Evolutionary conservation across 1,140 invertebrate genomes (phyloP).

Genomic region (Manduca sexta): DNA sequence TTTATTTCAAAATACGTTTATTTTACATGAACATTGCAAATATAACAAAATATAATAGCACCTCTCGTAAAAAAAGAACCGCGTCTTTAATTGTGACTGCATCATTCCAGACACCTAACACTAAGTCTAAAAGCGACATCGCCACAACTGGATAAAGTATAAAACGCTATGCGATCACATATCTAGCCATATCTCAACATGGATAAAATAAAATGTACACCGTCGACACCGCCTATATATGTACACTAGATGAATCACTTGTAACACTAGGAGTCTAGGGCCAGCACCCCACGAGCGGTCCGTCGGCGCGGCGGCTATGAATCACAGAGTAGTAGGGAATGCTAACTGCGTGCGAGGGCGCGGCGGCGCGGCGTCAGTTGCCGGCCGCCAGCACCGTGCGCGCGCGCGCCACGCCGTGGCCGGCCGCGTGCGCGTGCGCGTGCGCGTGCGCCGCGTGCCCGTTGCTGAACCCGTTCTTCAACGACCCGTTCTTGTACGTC

Average conservation of each 20-base stretch:
- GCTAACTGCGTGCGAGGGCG: conserved; percentile 15
- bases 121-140: conserved; percentile 27
- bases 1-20: too few relatives aligned
- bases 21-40: too few relatives aligned
- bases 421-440: conserved; percentile 55
- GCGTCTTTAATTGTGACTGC: neutral
- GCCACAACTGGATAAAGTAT: conserved; percentile 44
- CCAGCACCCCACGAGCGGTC: too few relatives aligned
- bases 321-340: conserved; percentile 39
- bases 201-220: conserved; percentile 67
- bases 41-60: neutral
- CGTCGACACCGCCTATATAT: conserved; percentile 57
- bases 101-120: neutral
- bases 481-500: conserved; percentile 50
- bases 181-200: conserved; percentile 56
- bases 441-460: conserved; percentile 35
- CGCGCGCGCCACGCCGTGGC: conserved; percentile 42
- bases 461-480: conserved; percentile 43
- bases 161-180: conserved; percentile 68
- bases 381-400: conserved; percentile 59
- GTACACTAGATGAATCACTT: conserved; percentile 68
- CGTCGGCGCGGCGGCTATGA: conserved; percentile 21
- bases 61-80: neutral
- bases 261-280: conserved; percentile 36
- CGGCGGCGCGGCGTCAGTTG: conserved; percentile 41